Evolutionary conservation across 2,797 vertebrate species (phyloP), one percentile per base, ranked within the genome.

Genomic region (Melanotaenia nigrans): DNA sequence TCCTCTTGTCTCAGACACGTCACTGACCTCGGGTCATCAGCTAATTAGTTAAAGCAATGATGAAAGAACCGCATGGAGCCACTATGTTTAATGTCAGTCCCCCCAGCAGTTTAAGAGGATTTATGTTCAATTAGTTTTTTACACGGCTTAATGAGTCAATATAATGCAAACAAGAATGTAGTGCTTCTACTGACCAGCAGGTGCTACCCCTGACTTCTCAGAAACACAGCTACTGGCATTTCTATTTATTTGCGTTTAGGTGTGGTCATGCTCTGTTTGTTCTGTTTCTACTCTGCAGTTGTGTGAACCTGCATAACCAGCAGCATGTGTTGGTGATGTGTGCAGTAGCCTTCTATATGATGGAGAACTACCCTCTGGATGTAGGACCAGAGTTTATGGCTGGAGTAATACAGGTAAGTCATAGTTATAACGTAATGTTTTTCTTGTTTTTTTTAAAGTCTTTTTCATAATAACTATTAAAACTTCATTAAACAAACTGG

Each of bases 321-420:
- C 97, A 99, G 92, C 98, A 99, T 11, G 96, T 99, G 83, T 90
- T 99, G 90, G 96, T 99, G 47, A 99, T 98, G 96, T 98, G 98
- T 14, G 97, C 98, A 12, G 94, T 97, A 25, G 97, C 98, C 0
- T 99, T 99, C 91, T 99, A 99, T 93, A 94, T 99, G 94, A 97
- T 99, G 0, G 98, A 99, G 92, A 99, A 99, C 90, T 99, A 99
- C 71, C 97, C 97, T 7, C 92, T 97, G 82, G 98, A 99, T 73
- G 97, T 99, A 1, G 98, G 97, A 12, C 90, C 96, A 0, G 98
- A 99, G 71, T 99, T 99, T 68, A 98, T 97, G 62, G 96, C 97
- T 0, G 95, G 95, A 64, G 79, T 99, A 53, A 97, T 99, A 79
- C 98, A 99, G 97, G 98, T 98, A 89, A 65, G 47, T 13, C 25